Base-by-base conservation (phyloP, 2,797 vertebrate species). In the Sebastes diploproa region DNA sequence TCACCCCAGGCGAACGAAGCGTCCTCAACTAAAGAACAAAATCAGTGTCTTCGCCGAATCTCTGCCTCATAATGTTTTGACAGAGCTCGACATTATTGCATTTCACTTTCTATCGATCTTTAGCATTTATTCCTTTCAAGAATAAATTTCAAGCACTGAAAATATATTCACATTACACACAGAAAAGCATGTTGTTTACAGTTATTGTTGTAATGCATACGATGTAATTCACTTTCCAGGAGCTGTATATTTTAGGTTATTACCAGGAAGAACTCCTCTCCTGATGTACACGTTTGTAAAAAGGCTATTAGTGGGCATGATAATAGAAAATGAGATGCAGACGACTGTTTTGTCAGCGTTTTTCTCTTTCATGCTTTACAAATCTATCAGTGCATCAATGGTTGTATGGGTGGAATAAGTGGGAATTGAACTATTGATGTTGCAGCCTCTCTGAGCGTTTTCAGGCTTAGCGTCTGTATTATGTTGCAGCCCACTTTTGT, bases 311-410 rank as follows among this genome's bases (percentile, higher is more conserved):
- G 34, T 34, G 36, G 23, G n/a, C 22, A 22, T 6, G 62, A 36
- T 66, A 78, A 72, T 59, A 54, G 32, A 74, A 56, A 32, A 75
- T 52, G 55, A 63, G 32, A 61, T 54, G 50, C 25, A 59, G 16
- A 46, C 14, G 14, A 46, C 2, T 12, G 2, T 58, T 73, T 52
- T 80, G 25, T 29, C 54, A 20, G 20, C 42, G 60, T 64, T 76
- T 69, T 81, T 60, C 72, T 67, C 67, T 68, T 66, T 34, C n/a
- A 34, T 64, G 42, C 18, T 77, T 72, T 58, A 36, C 18, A 78
- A 36, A 55, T 69, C 32, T 16, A 10, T 72, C 55, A 23, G 4
- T 50, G 59, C 30, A 36, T 76, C 42, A 76, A 60, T 61, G 52
- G 11, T 7, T 50, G 56, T 30, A 69, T 60, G 14, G 52, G 11